Conservation (phyloP, 2,888 invertebrate species). For the Ligdia adustata region DNA sequence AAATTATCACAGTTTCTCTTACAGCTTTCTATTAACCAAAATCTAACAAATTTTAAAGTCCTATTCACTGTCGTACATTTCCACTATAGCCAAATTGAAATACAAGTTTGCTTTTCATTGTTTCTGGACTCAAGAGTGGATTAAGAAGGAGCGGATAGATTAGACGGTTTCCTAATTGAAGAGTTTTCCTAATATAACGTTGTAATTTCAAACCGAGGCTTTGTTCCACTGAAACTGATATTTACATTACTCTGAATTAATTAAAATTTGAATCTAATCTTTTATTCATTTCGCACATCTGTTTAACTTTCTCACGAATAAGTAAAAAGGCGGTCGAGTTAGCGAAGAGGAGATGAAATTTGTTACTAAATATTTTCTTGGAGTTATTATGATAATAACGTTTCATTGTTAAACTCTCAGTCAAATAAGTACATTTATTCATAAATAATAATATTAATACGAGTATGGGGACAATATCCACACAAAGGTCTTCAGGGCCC, state of each 20-base stretch:
- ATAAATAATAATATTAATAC: too few relatives aligned
- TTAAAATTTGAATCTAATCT: constrained; percentile 18
- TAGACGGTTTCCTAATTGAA: constrained; percentile 32
- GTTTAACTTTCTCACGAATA: constrained; percentile 6
- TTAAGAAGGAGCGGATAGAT: constrained; percentile 29
- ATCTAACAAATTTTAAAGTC: neutral
- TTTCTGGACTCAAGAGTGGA: constrained; percentile 31
- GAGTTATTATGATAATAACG: too few relatives aligned
- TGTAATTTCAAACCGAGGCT: constrained; percentile 21
- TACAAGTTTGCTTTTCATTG: constrained; percentile 41
- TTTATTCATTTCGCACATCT: constrained; percentile 12
- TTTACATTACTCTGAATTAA: constrained; percentile 23
- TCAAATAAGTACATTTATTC: too few relatives aligned
- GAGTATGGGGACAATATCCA: too few relatives aligned
- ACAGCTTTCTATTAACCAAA: too few relatives aligned
- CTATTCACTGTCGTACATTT: constrained; percentile 2
- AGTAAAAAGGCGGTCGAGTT: constrained; percentile 3
- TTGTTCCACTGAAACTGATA: constrained; percentile 7
- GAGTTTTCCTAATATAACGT: constrained; percentile 24
- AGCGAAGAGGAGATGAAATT: too few relatives aligned
- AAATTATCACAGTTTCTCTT: too few relatives aligned
- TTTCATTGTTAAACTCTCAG: too few relatives aligned
- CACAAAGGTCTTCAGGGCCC: too few relatives aligned
- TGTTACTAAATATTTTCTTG: too few relatives aligned
- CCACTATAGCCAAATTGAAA: constrained; percentile 29